Percentiles rank a stretch among this genome's conserved stretches.
Conservation (phyloP, 1,140 invertebrate genomes). For the Lasaia peninsularis region DNA sequence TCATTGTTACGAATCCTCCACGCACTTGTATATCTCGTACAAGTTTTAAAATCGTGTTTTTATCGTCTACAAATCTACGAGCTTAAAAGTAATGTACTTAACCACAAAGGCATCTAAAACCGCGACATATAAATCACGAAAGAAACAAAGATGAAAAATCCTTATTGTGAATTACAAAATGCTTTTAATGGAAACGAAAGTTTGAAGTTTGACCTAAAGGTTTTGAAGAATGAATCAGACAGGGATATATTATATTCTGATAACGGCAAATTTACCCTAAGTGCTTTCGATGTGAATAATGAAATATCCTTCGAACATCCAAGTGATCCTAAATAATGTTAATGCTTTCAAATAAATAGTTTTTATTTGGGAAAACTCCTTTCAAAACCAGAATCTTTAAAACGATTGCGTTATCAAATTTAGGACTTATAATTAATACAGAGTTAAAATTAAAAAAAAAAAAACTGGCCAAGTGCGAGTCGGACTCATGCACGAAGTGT, state of each 20-base stretch:
- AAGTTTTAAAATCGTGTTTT: no score
- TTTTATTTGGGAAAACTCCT: neutral
- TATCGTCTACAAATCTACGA: no score
- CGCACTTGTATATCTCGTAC: no score
- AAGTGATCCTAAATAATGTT: neutral
- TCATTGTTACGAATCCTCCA: no score
- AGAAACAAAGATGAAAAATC: constrained; percentile 11
- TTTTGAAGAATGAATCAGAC: constrained; percentile 28
- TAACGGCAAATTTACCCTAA: constrained; percentile 45
- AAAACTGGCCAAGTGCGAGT: no score
- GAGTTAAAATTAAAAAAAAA: no score
- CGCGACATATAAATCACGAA: constrained; percentile 16
- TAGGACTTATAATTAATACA: no score
- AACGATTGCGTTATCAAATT: neutral
- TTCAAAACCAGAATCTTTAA: neutral
- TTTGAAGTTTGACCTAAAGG: constrained; percentile 33
- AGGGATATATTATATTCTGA: constrained; percentile 32
- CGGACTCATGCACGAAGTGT: no score
- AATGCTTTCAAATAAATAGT: neutral
- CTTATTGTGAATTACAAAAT: constrained; percentile 20
- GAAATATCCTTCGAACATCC: constrained; percentile 8
- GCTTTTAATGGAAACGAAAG: constrained; percentile 36
- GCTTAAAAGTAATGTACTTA: no score
- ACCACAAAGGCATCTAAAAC: no score
- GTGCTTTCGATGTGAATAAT: constrained; percentile 41